Evolutionary conservation across 2,797 vertebrate species (phyloP).

Genomic region (Hemibagrus guttatus): DNA sequence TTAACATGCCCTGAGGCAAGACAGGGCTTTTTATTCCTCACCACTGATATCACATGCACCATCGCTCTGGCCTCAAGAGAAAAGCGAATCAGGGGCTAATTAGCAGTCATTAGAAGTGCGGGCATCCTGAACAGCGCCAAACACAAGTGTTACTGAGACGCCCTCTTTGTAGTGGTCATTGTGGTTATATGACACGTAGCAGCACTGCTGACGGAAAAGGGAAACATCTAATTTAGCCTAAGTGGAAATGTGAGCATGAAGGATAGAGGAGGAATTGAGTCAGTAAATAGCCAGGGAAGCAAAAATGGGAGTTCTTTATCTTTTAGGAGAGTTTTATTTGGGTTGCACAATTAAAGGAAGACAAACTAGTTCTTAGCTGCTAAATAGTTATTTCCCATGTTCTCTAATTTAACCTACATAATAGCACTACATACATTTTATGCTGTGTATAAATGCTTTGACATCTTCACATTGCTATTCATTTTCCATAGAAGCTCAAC

Average conservation of each 20-base stretch:
- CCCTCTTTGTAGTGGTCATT: constrained; percentile 35
- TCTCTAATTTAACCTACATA: neutral
- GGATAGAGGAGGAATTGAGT: constrained; percentile 42
- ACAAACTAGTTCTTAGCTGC: neutral
- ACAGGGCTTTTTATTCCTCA: constrained; percentile 8
- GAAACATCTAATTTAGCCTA: constrained; percentile 50
- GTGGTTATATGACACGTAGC: constrained; percentile 32
- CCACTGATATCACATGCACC: constrained; percentile 26
- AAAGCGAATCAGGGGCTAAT: constrained; percentile 45
- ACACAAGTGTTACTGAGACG: constrained; percentile 23
- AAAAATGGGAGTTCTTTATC: constrained; percentile 43
- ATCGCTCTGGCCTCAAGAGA: constrained; percentile 24
- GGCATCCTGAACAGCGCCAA: constrained; percentile 18
- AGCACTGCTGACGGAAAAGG: constrained; percentile 21
- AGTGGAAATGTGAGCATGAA: constrained; percentile 39
- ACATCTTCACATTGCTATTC: neutral
- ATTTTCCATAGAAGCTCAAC: neutral
- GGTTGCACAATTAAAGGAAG: neutral
- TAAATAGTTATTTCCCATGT: neutral
- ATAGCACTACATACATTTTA: neutral
- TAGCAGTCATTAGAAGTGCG: constrained; percentile 48
- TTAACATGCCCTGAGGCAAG: constrained; percentile 40
- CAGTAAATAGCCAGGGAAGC: constrained; percentile 24
- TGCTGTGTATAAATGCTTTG: neutral
- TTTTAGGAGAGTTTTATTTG: constrained; percentile 31